Evolutionary conservation across 1,140 invertebrate genomes (phyloP).

Genomic region (Archegozetes longisetosus): DNA sequence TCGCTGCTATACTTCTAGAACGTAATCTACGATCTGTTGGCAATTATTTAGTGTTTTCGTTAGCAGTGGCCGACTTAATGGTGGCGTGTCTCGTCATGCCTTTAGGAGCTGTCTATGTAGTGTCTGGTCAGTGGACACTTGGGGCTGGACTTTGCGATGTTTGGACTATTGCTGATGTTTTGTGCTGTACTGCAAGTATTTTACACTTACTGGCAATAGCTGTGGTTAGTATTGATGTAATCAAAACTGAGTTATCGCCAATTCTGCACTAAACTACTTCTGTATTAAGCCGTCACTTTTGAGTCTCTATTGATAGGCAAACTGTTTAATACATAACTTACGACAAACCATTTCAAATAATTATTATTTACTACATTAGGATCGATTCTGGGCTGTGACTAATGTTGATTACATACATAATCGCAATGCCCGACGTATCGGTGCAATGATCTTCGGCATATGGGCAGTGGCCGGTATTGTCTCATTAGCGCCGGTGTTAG

Average conservation of each 20-base stretch:
- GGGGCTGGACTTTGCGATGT: constrained; percentile 75
- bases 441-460: constrained; percentile 72
- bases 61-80: constrained; percentile 67
- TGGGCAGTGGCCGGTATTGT: constrained; percentile 73
- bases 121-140: constrained; percentile 54
- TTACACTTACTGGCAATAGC: constrained; percentile 83
- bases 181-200: constrained; percentile 76
- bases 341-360: no score
- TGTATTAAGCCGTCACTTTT: no score
- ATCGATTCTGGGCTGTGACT: constrained; percentile 92
- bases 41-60: constrained; percentile 67
- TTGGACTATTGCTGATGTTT: constrained; percentile 82
- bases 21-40: constrained; percentile 63
- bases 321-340: no score
- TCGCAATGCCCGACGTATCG: constrained; percentile 50
- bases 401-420: constrained; percentile 86
- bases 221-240: constrained; percentile 32
- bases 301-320: no score
- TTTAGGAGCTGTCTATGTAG: constrained; percentile 60
- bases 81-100: constrained; percentile 78
- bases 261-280: no score
- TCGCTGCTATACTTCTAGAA: constrained; percentile 75
- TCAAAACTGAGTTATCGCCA: no score
- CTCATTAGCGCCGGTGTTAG: constrained; percentile 69
- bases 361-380: no score